Percentiles rank a stretch among this genome's conserved stretches.
Evolutionary conservation across 2,113 vertebrate genomes (phyloP).

Genomic region (Misgurnus anguillicaudatus): DNA sequence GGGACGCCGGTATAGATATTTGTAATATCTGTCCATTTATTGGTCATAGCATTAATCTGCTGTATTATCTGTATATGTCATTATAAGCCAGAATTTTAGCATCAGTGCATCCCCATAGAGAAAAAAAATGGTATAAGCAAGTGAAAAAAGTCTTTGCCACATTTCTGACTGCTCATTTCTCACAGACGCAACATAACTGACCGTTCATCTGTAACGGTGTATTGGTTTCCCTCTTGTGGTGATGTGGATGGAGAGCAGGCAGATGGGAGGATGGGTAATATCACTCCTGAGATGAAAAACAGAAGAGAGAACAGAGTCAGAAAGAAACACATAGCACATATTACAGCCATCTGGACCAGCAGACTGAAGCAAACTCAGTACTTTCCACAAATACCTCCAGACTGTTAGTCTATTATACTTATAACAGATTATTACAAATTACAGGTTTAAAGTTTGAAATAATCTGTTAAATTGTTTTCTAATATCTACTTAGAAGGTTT

Average conservation of each 20-base stretch:
- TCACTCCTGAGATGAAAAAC: constrained; percentile 70
- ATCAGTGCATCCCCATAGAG: not conserved
- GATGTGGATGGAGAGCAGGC: constrained; percentile 69
- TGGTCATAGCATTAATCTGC: too few species aligned
- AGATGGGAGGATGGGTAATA: constrained; percentile 70
- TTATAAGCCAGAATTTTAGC: too few species aligned
- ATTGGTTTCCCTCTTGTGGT: constrained; percentile 20
- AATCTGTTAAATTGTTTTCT: too few species aligned
- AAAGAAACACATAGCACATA: not conserved
- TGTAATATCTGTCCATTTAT: too few species aligned
- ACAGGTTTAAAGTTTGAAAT: too few species aligned
- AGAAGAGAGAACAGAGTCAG: not conserved
- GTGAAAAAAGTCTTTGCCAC: not conserved
- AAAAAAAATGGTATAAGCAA: not conserved
- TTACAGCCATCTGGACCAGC: not conserved
- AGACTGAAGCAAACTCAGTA: not conserved
- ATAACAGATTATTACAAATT: too few species aligned
- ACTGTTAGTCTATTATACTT: not conserved
- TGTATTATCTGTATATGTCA: too few species aligned
- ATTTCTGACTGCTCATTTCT: not conserved
- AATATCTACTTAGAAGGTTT: too few species aligned
- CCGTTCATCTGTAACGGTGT: constrained; percentile 34
- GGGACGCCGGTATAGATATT: too few species aligned
- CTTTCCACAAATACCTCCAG: constrained; percentile 9
- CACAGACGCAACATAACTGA: constrained; percentile 42